Percentiles rank a stretch among this genome's conserved stretches.
These are phyloP conservation scores for Agraylea sexmaculata DNA, from an alignment of 1,140 invertebrate genomes.

Conservation along the genomic window DNA sequence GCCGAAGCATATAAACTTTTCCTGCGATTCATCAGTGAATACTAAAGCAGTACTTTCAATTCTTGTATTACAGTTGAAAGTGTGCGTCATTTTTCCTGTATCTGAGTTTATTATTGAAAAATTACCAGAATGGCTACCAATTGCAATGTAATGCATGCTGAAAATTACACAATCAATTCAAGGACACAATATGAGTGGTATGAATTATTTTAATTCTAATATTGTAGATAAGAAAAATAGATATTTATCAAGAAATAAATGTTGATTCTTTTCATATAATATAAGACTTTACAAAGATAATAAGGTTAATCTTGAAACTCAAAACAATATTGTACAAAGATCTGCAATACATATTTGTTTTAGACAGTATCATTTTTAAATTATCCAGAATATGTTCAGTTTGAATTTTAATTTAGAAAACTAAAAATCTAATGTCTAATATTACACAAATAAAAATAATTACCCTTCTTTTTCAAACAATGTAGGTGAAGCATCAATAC, in stretches of 20 bases:
- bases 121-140: slow-evolving; percentile 51
- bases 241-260: slow-evolving; percentile 13
- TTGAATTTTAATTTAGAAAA: too few species aligned
- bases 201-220: slow-evolving; percentile 6
- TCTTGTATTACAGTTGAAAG: slow-evolving; percentile 26
- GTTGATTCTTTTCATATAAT: not conserved
- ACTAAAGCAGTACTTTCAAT: slow-evolving; percentile 32
- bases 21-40: slow-evolving; percentile 17
- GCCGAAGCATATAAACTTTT: slow-evolving; percentile 38
- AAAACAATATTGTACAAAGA: too few species aligned
- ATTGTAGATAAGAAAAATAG: slow-evolving; percentile 8
- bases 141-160: slow-evolving; percentile 34
- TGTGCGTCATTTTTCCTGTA: slow-evolving; percentile 29
- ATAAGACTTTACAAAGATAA: too few species aligned
- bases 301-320: too few species aligned
- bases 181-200: too few species aligned
- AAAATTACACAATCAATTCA: too few species aligned
- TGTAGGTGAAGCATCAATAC: slow-evolving; percentile 57
- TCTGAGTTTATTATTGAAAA: slow-evolving; percentile 42
- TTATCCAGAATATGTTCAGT: too few species aligned
- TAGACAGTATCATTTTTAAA: too few species aligned
- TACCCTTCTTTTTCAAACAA: slow-evolving; percentile 40
- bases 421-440: slow-evolving; percentile 7
- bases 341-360: too few species aligned
- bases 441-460: slow-evolving; percentile 4